phyloP scores from a whole-genome alignment of 2,888 invertebrate genomes.

The Microplitis deprimator region DNA sequence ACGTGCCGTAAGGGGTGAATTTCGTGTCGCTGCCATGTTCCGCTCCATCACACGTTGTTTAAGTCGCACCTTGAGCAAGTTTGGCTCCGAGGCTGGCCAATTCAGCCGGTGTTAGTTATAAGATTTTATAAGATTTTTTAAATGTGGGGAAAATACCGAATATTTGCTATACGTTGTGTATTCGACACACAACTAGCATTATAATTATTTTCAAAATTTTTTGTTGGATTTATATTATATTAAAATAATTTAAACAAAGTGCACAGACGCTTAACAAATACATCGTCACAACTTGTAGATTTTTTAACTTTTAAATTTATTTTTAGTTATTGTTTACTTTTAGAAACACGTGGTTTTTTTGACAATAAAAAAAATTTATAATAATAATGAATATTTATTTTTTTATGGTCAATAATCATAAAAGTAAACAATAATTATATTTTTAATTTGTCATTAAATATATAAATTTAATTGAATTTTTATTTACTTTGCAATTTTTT shows the following conservation, averaged over 20 bases:
- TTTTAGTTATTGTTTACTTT: neutral
- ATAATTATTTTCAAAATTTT: neutral
- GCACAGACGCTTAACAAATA: constrained; percentile 20
- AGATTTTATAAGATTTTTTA: constrained; percentile 55
- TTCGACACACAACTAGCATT: constrained; percentile 21
- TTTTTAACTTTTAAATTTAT: neutral
- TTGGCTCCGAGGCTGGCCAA: constrained; percentile 93
- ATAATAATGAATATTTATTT: too few species aligned
- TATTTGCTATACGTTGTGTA: constrained; percentile 36
- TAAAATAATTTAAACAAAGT: constrained; percentile 15
- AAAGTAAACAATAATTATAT: too few species aligned
- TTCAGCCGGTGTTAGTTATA: constrained; percentile 70
- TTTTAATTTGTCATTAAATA: too few species aligned
- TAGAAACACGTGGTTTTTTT: too few species aligned
- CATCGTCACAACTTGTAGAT: constrained; percentile 45
- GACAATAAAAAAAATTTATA: too few species aligned
- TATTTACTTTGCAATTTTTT: too few species aligned
- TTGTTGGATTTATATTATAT: neutral
- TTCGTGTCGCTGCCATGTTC: constrained; percentile 75
- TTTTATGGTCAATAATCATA: too few species aligned
- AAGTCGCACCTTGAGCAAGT: constrained; percentile 93
- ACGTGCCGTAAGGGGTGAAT: constrained; percentile 89
- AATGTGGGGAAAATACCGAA: constrained; percentile 45
- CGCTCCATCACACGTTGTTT: constrained; percentile 97
- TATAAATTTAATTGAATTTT: too few species aligned